Conservation (phyloP, 2,113 vertebrate species). For the Oreamnos americanus region DNA sequence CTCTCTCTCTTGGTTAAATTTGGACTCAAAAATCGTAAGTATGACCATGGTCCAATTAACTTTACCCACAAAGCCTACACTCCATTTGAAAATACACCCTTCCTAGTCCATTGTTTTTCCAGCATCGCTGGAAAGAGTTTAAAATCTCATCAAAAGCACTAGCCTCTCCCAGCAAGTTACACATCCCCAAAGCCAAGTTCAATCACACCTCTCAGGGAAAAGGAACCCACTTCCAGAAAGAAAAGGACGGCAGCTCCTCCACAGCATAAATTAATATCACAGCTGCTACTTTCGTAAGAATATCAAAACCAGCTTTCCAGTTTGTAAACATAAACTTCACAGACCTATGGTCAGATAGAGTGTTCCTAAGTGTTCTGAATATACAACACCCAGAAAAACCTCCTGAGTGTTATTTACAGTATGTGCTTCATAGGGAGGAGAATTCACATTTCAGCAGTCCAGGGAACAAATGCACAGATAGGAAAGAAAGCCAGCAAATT, state of each 20-base stretch:
- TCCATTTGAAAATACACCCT: not conserved
- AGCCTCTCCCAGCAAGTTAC: constrained; percentile 56
- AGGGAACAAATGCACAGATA: constrained; percentile 55
- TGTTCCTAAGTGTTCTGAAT: constrained; percentile 71
- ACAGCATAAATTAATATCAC: constrained; percentile 67
- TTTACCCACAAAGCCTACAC: not conserved
- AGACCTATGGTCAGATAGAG: constrained; percentile 61
- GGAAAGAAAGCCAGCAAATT: constrained; percentile 74
- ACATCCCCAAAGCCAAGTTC: constrained; percentile 52
- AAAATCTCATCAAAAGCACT: constrained; percentile 66
- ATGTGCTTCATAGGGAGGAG: constrained; percentile 71
- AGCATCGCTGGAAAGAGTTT: constrained; percentile 37
- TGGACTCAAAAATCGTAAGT: not conserved
- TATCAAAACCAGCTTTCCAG: constrained; percentile 66
- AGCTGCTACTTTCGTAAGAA: constrained; percentile 57
- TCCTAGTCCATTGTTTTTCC: not conserved
- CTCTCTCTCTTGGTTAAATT: not conserved
- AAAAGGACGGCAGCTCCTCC: constrained; percentile 12
- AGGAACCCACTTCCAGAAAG: constrained; percentile 53
- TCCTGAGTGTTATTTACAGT: constrained; percentile 69
- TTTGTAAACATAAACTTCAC: constrained; percentile 74
- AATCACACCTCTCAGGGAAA: not conserved
- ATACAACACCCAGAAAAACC: constrained; percentile 71
- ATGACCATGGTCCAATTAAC: not conserved
- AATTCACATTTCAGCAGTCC: constrained; percentile 69